A percentile compares a stretch with the other conserved stretches of the same genome.
These are phyloP conservation scores for Drosophila parabipectinata DNA, from an alignment of 1,140 invertebrate genomes.

Conservation along the genomic window DNA sequence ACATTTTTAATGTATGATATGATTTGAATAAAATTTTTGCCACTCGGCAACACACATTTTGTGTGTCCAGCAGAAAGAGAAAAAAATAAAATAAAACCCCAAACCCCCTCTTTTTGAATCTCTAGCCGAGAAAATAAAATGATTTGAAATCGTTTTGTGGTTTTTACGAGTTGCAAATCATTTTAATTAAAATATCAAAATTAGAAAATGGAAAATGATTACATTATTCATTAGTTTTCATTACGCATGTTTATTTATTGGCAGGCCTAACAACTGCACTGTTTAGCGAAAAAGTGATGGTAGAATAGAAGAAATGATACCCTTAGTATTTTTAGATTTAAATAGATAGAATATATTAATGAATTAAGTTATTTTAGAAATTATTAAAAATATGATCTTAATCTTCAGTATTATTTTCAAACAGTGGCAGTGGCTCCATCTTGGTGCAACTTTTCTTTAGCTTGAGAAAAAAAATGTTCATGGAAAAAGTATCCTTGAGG, in stretches of 20 bases:
- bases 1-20: conserved; percentile 71
- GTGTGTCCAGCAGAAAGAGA: neutral
- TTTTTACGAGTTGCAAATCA: conserved; percentile 84
- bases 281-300: neutral
- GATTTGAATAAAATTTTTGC: conserved; percentile 69
- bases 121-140: conserved; percentile 40
- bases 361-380: too few species aligned
- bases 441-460: conserved; percentile 17
- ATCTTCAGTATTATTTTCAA: neutral
- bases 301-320: neutral
- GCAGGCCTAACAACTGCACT: conserved; percentile 29
- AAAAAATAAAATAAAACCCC: neutral
- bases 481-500: conserved; percentile 6
- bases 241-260: conserved; percentile 81
- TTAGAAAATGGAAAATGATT: conserved; percentile 83
- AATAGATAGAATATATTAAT: too few species aligned
- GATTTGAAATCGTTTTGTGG: conserved; percentile 84
- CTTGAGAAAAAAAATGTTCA: conserved; percentile 4
- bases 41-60: conserved; percentile 20
- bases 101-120: too few species aligned
- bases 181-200: conserved; percentile 84
- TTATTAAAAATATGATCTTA: too few species aligned
- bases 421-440: conserved; percentile 48
- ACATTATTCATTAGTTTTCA: conserved; percentile 84
- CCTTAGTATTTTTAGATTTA: neutral